These are phyloP conservation scores for Anolis apletophallus DNA, from an alignment of 2,797 vertebrate genomes.

Conservation along the genomic window DNA sequence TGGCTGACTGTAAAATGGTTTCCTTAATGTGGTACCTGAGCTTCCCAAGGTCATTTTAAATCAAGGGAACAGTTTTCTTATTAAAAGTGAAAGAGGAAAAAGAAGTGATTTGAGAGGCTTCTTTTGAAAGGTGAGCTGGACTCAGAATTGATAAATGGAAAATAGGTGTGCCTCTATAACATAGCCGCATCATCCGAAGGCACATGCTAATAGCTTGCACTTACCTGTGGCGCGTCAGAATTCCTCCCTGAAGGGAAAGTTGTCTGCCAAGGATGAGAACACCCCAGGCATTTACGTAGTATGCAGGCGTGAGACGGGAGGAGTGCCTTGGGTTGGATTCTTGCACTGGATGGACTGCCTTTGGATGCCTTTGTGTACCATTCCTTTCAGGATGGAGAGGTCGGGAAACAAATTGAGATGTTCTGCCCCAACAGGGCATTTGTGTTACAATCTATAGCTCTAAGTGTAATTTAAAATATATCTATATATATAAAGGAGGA, in stretches of 20 bases:
- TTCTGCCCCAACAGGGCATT: too few species aligned
- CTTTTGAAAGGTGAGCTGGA: too few species aligned
- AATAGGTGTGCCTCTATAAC: too few species aligned
- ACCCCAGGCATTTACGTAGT: background rate
- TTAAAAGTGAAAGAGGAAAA: background rate
- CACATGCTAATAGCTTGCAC: background rate
- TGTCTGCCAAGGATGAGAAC: background rate
- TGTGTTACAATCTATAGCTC: too few species aligned
- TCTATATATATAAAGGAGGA: too few species aligned
- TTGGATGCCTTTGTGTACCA: background rate
- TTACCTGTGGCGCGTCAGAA: background rate
- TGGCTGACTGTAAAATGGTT: background rate
- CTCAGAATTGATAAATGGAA: conserved; percentile 12
- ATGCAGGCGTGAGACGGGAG: background rate
- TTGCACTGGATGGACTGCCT: background rate
- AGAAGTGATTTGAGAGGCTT: background rate
- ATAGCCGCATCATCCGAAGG: background rate
- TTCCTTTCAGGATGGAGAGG: background rate
- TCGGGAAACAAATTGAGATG: background rate
- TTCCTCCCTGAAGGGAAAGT: background rate
- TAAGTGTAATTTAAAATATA: too few species aligned
- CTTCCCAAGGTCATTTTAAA: background rate
- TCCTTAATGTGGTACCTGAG: background rate
- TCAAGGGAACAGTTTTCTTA: background rate
- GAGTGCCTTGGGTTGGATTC: background rate